A percentile compares a stretch with the other conserved stretches of the same genome.
Conservation (phyloP, 92 coral and sea anemone species). For the Virgularia gustaviana region DNA sequence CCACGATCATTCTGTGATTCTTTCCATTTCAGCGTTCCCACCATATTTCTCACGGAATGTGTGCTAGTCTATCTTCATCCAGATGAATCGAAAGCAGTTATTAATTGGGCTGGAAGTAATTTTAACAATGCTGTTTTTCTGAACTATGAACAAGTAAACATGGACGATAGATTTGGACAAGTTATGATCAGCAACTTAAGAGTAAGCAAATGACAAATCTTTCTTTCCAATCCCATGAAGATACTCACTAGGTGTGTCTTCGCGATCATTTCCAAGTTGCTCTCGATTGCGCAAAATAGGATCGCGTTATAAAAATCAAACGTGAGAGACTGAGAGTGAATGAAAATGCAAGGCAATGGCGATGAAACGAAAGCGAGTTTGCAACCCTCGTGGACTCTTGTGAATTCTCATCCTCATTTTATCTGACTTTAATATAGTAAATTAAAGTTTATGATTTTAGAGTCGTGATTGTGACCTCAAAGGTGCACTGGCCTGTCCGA, state of each 20-base stretch:
- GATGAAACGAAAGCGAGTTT: too few relatives aligned
- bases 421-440: too few relatives aligned
- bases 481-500: conserved; percentile 84
- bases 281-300: too few relatives aligned
- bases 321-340: too few relatives aligned
- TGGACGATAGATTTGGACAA: conserved; percentile 96
- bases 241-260: neutral
- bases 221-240: too few relatives aligned
- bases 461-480: conserved; percentile 80
- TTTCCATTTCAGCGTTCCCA: conserved; percentile 70
- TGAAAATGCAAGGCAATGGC: too few relatives aligned
- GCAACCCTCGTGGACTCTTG: too few relatives aligned
- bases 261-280: neutral
- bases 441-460: too few relatives aligned
- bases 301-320: too few relatives aligned
- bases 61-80: conserved; percentile 89
- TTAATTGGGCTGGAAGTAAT: conserved; percentile 80
- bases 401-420: too few relatives aligned
- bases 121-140: conserved; percentile 80
- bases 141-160: conserved; percentile 92
- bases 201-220: conserved; percentile 41
- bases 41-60: conserved; percentile 86
- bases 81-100: conserved; percentile 62
- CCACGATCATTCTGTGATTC: too few relatives aligned
- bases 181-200: conserved; percentile 88